Evolutionary conservation across 2,797 vertebrate species (phyloP), one percentile per base, ranked within the genome.

Genomic region (Crypturellus tataupa): DNA sequence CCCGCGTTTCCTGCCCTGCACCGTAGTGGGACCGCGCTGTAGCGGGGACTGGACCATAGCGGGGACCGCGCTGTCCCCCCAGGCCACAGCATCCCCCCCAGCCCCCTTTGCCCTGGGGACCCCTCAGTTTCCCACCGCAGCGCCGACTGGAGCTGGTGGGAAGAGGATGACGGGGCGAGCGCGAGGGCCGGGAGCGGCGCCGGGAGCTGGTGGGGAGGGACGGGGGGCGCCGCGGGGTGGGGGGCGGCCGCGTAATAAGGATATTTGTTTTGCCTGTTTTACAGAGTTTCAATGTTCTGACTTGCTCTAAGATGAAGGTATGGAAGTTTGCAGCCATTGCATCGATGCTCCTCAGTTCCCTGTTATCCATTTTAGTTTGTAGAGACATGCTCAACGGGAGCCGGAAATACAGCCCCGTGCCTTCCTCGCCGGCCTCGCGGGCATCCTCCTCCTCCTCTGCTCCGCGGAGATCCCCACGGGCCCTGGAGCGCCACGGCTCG

Each of bases 251-350:
- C 0, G 0, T 75, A 91, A 75, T 82, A 68, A 95, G 92, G 78
- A 94, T 91, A 14, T 95, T 95, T 94, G 83, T 95, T 96, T 96
- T 85, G 95, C 81, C 93, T 96, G 93, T 98, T 97, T 98, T 84
- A 67, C 98, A 99, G 99, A 98, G 98, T 98, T 98, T 98, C 99
- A 98, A 99, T 99, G 99, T 98, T 98, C 98, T 98, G 98, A 98
- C 97, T 98, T 97, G 97, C 98, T 98, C 98, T 98, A 99, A 99
- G 98, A 99, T 99, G 99, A 99, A 99, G 99, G 98, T 99, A 99
- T 99, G 99, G 99, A 99, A 99, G 99, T 98, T 98, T 97, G 98
- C 98, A 97, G 98, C 98, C 98, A 97, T 99, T 96, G 98, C 98
- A 98, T 99, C 99, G 93, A 98, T 99, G 98, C 98, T 99, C 97